A percentile compares a stretch with the other conserved stretches of the same genome.
Evolutionary conservation across 2,888 invertebrate genomes (phyloP).

Genomic region (Lepas anatifera): DNA sequence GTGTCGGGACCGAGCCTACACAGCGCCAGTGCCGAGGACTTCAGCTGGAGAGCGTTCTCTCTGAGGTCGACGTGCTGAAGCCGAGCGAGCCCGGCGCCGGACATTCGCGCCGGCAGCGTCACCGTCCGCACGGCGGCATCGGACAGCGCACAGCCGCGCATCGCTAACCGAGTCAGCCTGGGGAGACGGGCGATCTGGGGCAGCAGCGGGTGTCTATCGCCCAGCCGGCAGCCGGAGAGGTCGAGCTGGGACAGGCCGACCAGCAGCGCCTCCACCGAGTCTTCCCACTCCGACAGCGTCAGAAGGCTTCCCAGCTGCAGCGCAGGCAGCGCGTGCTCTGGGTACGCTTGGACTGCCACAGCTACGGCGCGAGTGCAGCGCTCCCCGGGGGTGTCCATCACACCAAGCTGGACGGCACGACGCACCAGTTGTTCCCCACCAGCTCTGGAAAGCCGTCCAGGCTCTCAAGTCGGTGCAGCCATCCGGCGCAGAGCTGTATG

Average conservation of each 20-base stretch:
- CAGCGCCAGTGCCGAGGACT: not conserved
- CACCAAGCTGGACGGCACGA: not conserved
- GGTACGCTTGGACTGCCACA: not conserved
- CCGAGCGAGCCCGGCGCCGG: not conserved
- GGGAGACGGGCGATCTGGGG: not conserved
- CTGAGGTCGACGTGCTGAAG: not conserved
- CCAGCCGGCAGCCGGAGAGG: not conserved
- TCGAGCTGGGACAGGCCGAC: not conserved
- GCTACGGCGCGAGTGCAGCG: not conserved
- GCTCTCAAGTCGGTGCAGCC: slow-evolving; percentile 1
- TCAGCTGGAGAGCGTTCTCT: not conserved
- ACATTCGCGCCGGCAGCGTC: not conserved
- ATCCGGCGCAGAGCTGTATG: not conserved
- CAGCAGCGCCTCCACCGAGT: not conserved
- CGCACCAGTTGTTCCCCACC: slow-evolving; percentile 4
- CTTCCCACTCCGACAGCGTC: not conserved
- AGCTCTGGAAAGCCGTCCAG: not conserved
- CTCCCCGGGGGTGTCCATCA: not conserved
- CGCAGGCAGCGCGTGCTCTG: not conserved
- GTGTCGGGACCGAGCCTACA: not conserved
- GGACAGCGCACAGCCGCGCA: not conserved
- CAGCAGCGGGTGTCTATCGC: not conserved
- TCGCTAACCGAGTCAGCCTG: not conserved
- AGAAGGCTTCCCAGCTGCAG: not conserved
- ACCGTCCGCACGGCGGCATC: not conserved